Evolutionary conservation across 1,140 invertebrate genomes (phyloP).

Genomic region (Orchesella cincta): DNA sequence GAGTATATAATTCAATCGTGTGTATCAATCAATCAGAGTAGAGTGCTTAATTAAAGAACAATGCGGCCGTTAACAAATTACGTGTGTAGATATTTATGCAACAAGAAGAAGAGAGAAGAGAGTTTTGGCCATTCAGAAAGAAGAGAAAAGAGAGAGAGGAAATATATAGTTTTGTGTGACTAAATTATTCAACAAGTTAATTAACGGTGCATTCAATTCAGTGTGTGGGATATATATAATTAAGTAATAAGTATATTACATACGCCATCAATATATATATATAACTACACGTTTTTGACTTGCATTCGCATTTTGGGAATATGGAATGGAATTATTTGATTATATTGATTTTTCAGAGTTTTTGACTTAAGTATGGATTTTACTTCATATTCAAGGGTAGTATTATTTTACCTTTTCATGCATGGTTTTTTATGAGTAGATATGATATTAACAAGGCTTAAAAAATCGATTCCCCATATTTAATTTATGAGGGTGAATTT

Average conservation of each 20-base stretch:
- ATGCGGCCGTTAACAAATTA: too few species aligned
- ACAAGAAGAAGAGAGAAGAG: background rate
- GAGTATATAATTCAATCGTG: background rate
- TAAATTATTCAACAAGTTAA: conserved; percentile 18
- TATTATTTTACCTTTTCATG: background rate
- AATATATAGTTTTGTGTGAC: background rate
- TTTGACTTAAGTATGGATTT: too few species aligned
- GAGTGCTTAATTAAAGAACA: background rate
- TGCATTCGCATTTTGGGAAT: background rate
- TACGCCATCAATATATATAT: background rate
- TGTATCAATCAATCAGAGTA: too few species aligned
- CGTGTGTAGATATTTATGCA: background rate
- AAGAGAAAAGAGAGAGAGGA: background rate
- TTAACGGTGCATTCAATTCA: background rate
- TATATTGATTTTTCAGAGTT: too few species aligned
- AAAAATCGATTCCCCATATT: conserved; percentile 23
- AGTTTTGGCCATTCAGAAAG: background rate
- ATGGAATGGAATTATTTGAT: background rate
- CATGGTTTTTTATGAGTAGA: background rate
- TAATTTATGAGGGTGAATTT: conserved; percentile 22
- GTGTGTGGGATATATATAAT: background rate
- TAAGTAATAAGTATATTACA: background rate
- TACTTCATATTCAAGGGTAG: too few species aligned
- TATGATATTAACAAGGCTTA: background rate
- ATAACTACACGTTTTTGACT: background rate